Base-by-base conservation (phyloP, 2,797 vertebrate genomes). In the Tokudaia tokunoshimensis region DNA sequence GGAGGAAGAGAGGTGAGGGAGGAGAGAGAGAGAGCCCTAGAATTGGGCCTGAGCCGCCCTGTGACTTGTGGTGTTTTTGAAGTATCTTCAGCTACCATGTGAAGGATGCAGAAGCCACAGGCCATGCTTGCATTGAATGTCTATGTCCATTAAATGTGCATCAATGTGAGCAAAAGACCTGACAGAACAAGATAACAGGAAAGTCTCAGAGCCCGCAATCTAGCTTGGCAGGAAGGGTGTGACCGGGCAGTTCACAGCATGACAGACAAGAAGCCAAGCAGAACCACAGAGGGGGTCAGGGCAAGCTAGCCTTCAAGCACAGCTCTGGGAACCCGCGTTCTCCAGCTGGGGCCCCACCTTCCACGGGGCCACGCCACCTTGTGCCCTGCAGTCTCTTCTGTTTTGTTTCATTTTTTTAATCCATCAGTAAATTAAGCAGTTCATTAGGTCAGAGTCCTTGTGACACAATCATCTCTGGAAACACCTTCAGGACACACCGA, bases 381-480 rank as follows among this genome's bases (percentile, higher is more conserved):
- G 44, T 79, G 20, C 6, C n/a, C 37, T 65, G 44, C 52, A 55
- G 24, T 67, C 61, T 70, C 3, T 65, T 20, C 41, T n/a, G 47
- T 29, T 44, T 47, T 44, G 72, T 76, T 76, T 76, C 22, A 20
- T 37, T 37, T 74, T 41, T 84, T n/a, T 2, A 65, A 67, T 91
- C 47, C 76, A 37, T 67, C 89, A 67, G 13, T 80, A 47, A 17
- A 91, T 55, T 76, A 67, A 80, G 50, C 34, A 34, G 34, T 52
- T 52, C 84, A 67, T 80, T 52, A 67, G 89, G 24, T 91, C 76
- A 31, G 76, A 20, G 1, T n/a, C 34, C 47, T 80, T 34, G 2
- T 67, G 59, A 55, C n/a, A 78, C 37, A 67, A 67, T 67, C 89
- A 52, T 91, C 76, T 80, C 76, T 91, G 24, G 89, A 80, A 80